A percentile compares a stretch with the other conserved stretches of the same genome.
Evolutionary conservation across 2,113 vertebrate genomes (phyloP).

Genomic region (Brevimyrus niger): DNA sequence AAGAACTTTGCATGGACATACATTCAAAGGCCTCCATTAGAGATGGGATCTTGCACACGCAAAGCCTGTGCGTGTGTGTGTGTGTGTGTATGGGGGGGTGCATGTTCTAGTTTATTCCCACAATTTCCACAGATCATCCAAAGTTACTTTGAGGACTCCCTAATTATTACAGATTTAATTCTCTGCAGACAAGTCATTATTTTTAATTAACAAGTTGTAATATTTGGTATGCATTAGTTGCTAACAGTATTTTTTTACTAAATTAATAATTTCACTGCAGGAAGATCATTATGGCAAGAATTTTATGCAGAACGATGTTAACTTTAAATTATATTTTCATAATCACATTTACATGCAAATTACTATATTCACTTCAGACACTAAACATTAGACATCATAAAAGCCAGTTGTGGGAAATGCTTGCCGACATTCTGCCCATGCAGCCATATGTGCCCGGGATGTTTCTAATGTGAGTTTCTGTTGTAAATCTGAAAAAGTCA

Average conservation of each 20-base stretch:
- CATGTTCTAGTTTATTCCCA: conserved; percentile 10
- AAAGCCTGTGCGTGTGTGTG: not conserved
- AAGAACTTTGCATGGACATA: not conserved
- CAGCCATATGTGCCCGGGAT: not conserved
- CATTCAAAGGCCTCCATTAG: not conserved
- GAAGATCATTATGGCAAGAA: conserved; percentile 12
- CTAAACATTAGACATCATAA: conserved; percentile 6
- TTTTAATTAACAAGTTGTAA: conserved; percentile 21
- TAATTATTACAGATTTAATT: conserved; percentile 18
- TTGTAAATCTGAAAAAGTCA: not conserved
- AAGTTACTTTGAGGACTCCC: conserved; percentile 15
- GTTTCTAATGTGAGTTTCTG: not conserved
- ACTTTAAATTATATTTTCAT: conserved; percentile 20
- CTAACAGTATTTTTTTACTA: conserved; percentile 14
- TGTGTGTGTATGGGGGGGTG: not conserved
- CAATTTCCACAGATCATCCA: conserved; percentile 14
- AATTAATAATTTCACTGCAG: conserved; percentile 18
- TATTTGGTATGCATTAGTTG: conserved; percentile 20
- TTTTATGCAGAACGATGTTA: conserved; percentile 18
- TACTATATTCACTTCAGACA: conserved; percentile 14
- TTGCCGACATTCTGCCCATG: not conserved
- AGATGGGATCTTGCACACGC: not conserved
- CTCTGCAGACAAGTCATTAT: conserved; percentile 18
- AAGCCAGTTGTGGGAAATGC: not conserved
- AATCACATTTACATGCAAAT: conserved; percentile 18